Evolutionary conservation across 2,113 vertebrate genomes (phyloP).

Genomic region (Apus apus): DNA sequence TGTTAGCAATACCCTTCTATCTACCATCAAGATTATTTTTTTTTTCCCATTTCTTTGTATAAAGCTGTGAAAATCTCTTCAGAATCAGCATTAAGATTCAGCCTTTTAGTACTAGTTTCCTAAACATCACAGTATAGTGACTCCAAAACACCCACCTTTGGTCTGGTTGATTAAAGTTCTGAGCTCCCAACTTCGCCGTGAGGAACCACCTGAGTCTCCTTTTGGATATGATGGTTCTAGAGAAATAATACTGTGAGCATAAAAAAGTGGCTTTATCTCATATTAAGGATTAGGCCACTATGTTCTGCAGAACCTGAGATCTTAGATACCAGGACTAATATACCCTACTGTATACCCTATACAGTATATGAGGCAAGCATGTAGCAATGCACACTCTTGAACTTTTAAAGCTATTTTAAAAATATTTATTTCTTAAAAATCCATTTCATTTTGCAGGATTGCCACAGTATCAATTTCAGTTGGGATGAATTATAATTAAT

Average conservation of each 20-base stretch:
- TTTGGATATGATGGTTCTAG: slow-evolving; percentile 93
- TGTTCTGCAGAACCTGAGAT: neutral
- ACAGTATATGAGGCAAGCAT: neutral
- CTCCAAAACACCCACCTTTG: slow-evolving; percentile 81
- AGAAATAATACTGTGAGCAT: slow-evolving; percentile 7
- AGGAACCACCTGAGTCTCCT: slow-evolving; percentile 79
- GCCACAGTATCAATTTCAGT: neutral
- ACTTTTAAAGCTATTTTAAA: neutral
- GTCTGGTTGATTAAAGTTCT: slow-evolving; percentile 92
- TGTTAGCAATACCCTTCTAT: neutral
- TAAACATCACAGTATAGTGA: neutral
- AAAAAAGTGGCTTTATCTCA: neutral
- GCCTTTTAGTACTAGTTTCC: neutral
- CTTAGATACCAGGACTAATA: neutral
- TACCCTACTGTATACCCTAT: too few relatives aligned
- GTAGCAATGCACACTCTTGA: neutral
- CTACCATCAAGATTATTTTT: neutral
- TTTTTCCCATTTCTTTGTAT: neutral
- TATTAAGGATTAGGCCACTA: neutral
- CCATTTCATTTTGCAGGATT: neutral
- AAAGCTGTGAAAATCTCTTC: neutral
- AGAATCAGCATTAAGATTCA: neutral
- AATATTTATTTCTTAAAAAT: neutral
- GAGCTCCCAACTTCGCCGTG: slow-evolving; percentile 93
- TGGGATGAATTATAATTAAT: neutral